These are phyloP conservation scores for Neoaliturus tenellus DNA, from an alignment of 2,888 invertebrate species.

Conservation along the genomic window DNA sequence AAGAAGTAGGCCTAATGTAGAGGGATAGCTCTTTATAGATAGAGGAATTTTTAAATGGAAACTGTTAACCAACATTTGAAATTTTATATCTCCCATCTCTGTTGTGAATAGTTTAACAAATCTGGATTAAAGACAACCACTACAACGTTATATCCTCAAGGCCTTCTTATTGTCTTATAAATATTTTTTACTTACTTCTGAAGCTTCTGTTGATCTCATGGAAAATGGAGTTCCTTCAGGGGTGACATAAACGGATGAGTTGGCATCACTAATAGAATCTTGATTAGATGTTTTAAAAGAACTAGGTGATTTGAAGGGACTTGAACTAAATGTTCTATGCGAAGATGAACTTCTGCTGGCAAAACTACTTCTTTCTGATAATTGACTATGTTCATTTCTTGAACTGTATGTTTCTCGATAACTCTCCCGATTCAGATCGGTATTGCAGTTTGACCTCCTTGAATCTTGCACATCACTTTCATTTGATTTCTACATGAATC, in stretches of 20 bases:
- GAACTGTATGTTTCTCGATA: not conserved
- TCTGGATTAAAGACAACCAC: no score
- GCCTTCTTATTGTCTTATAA: no score
- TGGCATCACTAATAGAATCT: not conserved
- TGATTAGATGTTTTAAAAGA: not conserved
- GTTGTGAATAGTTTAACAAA: no score
- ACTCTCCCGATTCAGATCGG: not conserved
- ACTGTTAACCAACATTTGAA: no score
- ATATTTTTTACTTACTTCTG: constrained; percentile 1
- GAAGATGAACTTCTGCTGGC: not conserved
- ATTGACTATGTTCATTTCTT: not conserved
- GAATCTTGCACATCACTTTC: not conserved
- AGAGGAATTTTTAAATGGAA: no score
- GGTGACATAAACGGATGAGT: not conserved
- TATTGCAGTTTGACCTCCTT: not conserved
- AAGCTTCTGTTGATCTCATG: not conserved
- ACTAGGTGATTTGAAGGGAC: not conserved
- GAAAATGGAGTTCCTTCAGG: constrained; percentile 10
- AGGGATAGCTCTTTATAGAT: no score
- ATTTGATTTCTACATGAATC: not conserved
- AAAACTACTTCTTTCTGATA: not conserved
- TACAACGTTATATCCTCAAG: no score
- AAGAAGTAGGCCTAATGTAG: no score
- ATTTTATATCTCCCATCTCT: no score
- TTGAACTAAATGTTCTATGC: not conserved